A percentile compares a stretch with the other conserved stretches of the same genome.
phyloP scores from a whole-genome alignment of 2,888 invertebrate species.

The Drosophila mulleri region DNA sequence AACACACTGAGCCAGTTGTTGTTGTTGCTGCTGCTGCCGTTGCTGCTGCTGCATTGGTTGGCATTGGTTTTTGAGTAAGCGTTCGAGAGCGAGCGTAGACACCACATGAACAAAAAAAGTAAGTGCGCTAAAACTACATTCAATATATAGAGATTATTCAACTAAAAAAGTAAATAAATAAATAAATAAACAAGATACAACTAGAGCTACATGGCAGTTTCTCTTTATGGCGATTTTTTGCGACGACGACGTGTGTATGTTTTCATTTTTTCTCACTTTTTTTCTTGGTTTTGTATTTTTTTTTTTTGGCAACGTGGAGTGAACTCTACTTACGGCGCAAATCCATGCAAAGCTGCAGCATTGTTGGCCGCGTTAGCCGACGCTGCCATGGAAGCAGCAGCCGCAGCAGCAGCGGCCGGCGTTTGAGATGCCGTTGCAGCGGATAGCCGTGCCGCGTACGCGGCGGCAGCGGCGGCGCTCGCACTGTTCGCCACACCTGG shows the following conservation, averaged over 20 bases:
- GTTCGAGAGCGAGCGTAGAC: slow-evolving; percentile 60
- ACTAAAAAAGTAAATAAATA: slow-evolving; percentile 37
- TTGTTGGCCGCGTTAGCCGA: slow-evolving; percentile 90
- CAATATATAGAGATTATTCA: slow-evolving; percentile 60
- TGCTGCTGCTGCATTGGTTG: slow-evolving; percentile 10
- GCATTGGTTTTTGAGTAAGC: slow-evolving; percentile 34
- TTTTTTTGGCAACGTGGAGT: slow-evolving; percentile 50
- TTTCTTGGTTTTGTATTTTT: slow-evolving; percentile 31
- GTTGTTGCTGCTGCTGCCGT: slow-evolving; percentile 12
- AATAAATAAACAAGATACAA: slow-evolving; percentile 47
- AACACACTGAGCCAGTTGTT: slow-evolving; percentile 34
- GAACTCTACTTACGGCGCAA: slow-evolving; percentile 93
- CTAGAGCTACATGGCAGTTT: slow-evolving; percentile 57
- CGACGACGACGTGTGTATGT: slow-evolving; percentile 50
- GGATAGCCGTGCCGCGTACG: slow-evolving; percentile 78
- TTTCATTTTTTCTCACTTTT: slow-evolving; percentile 8
- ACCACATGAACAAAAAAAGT: slow-evolving; percentile 66
- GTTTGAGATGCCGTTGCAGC: slow-evolving; percentile 68
- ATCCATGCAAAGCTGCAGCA: slow-evolving; percentile 92
- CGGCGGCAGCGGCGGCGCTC: slow-evolving; percentile 79
- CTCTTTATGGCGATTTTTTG: slow-evolving; percentile 36
- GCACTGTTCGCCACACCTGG: slow-evolving; percentile 61
- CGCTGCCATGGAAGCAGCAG: slow-evolving; percentile 87
- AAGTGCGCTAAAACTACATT: slow-evolving; percentile 77
- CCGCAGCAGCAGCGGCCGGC: slow-evolving; percentile 87